Evolutionary conservation across 2,888 invertebrate species (phyloP), one percentile per base, ranked within the genome.

Genomic region (Ditula angustiorana): DNA sequence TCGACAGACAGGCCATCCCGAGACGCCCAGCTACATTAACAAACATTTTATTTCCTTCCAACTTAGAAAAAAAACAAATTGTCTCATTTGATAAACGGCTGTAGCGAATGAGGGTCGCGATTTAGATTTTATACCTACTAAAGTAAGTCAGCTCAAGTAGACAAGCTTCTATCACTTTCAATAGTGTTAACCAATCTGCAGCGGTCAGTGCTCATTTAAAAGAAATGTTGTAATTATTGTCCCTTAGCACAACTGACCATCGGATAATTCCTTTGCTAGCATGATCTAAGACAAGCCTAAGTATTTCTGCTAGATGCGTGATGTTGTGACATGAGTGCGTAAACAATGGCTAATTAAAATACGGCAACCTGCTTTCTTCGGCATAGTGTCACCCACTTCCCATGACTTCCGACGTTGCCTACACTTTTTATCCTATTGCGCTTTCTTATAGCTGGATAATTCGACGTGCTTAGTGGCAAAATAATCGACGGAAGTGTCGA

Each of bases 291-390:
- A 10, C 13, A n/a, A 33, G 41, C 41, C 41, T 24, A 30, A 55
- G 53, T 24, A 1, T 52, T 49, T 50, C 61, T 53, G 47, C 33
- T 57, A 37, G 59, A 49, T 55, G 55, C 16, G 49, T 60, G 60
- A 50, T 57, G 62, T 57, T 49, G 62, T 62, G 49, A 62, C 50
- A n/a, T 37, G 37, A 23, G 56, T 60, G 56, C 63, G 77, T 74
- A 69, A 75, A 85, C 86, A 87, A 84, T 83, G 70, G 82, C 73
- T 72, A 75, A 84, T 85, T 85, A 81, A 79, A 73, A 71, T 74
- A 73, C 74, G 73, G 73, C 82, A 86, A 81, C 82, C 82, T 73
- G 87, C 89, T 90, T 90, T 89, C 89, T 80, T 84, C 53, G 71
- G 73, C 74, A 75, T 71, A 74, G 75, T 70, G 77, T 75, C 81